Percentiles rank a stretch among this genome's conserved stretches.
Evolutionary conservation across 1,140 invertebrate genomes (phyloP).

Genomic region (Macrosteles quadrilineatus): DNA sequence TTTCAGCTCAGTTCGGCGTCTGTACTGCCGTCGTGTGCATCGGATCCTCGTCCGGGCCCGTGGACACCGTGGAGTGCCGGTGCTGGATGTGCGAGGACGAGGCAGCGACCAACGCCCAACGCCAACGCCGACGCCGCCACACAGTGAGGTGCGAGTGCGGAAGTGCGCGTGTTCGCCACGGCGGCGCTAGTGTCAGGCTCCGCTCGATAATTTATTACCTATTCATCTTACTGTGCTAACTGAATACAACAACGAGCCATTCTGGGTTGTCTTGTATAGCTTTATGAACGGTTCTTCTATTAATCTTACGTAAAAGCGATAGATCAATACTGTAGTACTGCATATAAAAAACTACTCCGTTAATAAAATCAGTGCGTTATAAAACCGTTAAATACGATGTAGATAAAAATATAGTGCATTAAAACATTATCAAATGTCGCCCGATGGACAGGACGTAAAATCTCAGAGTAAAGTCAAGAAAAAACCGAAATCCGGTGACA

Average conservation of each 20-base stretch:
- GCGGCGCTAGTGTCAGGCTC: neutral
- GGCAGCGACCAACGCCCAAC: neutral
- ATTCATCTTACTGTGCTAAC: slow-evolving; percentile 5
- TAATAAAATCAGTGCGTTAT: no score
- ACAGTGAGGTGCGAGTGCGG: neutral
- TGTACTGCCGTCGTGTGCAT: slow-evolving; percentile 23
- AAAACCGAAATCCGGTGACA: neutral
- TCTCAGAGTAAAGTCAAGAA: neutral
- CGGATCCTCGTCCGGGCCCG: neutral
- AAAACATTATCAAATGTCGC: slow-evolving; percentile 31
- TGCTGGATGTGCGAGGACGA: neutral
- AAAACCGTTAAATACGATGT: no score
- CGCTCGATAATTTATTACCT: slow-evolving; percentile 26
- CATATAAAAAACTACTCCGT: no score
- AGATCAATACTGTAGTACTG: no score
- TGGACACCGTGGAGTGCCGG: neutral
- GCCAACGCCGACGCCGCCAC: no score
- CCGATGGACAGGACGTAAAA: slow-evolving; percentile 18
- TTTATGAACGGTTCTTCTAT: no score
- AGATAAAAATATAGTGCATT: no score
- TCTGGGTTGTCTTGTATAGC: no score
- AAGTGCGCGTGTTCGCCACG: slow-evolving; percentile 9
- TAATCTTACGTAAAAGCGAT: no score
- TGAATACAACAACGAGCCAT: neutral
- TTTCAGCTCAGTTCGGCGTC: slow-evolving; percentile 40